Evolutionary conservation across 1,140 invertebrate species (phyloP), one percentile per base, ranked within the genome.

Genomic region (Drosophila subobscura): DNA sequence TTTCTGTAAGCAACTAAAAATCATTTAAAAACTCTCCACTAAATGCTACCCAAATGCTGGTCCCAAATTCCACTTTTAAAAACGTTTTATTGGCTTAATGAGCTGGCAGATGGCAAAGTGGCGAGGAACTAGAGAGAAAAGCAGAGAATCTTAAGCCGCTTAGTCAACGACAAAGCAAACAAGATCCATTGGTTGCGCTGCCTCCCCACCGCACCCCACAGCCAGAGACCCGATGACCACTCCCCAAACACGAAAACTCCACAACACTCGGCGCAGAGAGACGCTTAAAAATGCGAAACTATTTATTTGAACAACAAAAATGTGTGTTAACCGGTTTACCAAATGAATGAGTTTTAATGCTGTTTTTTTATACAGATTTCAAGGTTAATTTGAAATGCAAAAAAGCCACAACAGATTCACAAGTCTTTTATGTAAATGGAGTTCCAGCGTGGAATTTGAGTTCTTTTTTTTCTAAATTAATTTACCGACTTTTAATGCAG

Each of bases 361-460:
- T 58, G 27, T 55, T 44, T 56, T 70, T 68, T 67, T 77, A 63
- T 61, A 51, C 20, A 25, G 7, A 77, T 52, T 77, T 80, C 78
- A 80, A 80, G 78, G 78, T 80, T 73, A 64, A 55, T 55, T 80
- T 80, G 22, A 51, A 66, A 72, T 41, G 52, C 59, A 75, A 58
- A 77, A 47, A 46, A 16, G 27, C 33, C 6, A 49, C 52, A 23
- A 22, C 53, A 53, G 40, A 57, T n/a, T 22, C 47, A 45, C 47
- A 42, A 33, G 51, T 37, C 10, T 12, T 37, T 4, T 12, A 27
- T 27, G 25, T 27, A 52, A 8, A 50, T 64, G 25, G n/a, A 27
- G 33, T 37, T 37, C 10, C 33, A 7, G 3, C 10, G 33, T 12
- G 33, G 33, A 37, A 12, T 37, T 27, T 27, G 6, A 27, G 25